These are phyloP conservation scores for Nixonia krombeini DNA, from an alignment of 1,140 invertebrate genomes.

Conservation along the genomic window DNA sequence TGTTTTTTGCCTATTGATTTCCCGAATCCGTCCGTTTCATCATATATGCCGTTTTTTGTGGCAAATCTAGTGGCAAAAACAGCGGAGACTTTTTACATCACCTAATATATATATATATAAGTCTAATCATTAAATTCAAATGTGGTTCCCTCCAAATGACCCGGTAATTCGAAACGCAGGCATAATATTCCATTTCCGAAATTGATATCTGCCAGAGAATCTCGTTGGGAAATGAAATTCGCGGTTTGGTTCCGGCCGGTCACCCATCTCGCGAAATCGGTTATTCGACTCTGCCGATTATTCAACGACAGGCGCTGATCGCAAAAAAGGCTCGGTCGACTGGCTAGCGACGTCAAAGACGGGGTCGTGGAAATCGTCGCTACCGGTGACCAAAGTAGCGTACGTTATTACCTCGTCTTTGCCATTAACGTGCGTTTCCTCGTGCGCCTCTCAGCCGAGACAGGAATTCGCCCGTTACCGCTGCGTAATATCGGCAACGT, in stretches of 20 bases:
- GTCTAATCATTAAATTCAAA: no score
- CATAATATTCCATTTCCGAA: no score
- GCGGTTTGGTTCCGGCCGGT: slow-evolving; percentile 4
- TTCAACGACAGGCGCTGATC: slow-evolving; percentile 36
- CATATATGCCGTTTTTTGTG: no score
- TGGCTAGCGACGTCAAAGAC: slow-evolving; percentile 13
- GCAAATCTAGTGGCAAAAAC: no score
- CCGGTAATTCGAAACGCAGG: no score
- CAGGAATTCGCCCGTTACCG: slow-evolving; percentile 50
- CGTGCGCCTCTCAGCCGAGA: slow-evolving; percentile 33
- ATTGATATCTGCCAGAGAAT: no score
- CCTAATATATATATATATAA: no score
- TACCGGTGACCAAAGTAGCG: slow-evolving; percentile 25
- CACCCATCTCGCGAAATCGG: slow-evolving; percentile 31
- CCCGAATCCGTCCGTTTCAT: no score
- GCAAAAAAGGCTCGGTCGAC: slow-evolving; percentile 27
- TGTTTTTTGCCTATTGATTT: no score
- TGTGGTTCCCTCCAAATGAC: no score
- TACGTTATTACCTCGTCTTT: slow-evolving; percentile 41
- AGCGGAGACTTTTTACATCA: no score
- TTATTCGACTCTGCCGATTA: slow-evolving; percentile 33
- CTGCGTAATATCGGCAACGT: slow-evolving; percentile 51
- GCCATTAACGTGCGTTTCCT: slow-evolving; percentile 42
- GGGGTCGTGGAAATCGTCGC: slow-evolving; percentile 31
- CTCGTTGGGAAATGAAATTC: slow-evolving; percentile 37